Percentiles rank a stretch among this genome's conserved stretches.
phyloP scores from a whole-genome alignment of 1,140 invertebrate species.

The Drosophila mayri region DNA sequence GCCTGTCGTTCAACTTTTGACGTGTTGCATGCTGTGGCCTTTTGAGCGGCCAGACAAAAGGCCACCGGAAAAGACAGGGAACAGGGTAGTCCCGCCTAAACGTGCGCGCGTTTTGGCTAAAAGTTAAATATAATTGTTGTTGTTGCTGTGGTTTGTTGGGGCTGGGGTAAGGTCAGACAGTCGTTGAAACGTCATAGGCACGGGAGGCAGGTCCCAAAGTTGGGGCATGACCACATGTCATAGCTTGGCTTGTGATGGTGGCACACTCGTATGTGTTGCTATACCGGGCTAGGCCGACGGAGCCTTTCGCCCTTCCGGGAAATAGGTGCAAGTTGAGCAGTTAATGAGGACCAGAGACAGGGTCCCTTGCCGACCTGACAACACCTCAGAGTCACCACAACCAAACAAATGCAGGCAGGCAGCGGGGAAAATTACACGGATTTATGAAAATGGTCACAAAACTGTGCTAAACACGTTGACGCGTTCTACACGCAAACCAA shows the following conservation, averaged over 20 bases:
- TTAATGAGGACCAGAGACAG: constrained; percentile 40
- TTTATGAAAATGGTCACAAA: constrained; percentile 72
- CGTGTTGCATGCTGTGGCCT: constrained; percentile 68
- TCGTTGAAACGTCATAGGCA: constrained; percentile 1
- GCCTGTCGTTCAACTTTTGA: constrained; percentile 76
- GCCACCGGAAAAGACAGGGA: constrained; percentile 32
- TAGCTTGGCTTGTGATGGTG: constrained; percentile 16
- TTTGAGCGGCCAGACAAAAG: constrained; percentile 64
- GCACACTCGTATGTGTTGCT: constrained; percentile 36
- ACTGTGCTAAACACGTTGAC: constrained; percentile 73
- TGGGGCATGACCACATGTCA: constrained; percentile 48
- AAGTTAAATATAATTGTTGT: constrained; percentile 80
- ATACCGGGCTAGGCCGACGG: constrained; percentile 40
- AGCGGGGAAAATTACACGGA: constrained; percentile 60
- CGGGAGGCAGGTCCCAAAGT: background rate
- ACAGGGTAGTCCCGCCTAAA: constrained; percentile 39
- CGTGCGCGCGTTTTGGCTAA: constrained; percentile 69
- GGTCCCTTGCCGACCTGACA: constrained; percentile 13
- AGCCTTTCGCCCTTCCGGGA: constrained; percentile 9
- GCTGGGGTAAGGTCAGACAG: constrained; percentile 14
- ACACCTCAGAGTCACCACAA: constrained; percentile 34
- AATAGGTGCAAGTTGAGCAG: constrained; percentile 30
- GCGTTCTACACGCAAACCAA: constrained; percentile 64
- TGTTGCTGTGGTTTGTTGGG: constrained; percentile 50
- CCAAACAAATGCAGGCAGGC: constrained; percentile 19